Evolutionary conservation across 2,888 invertebrate species (phyloP).

Genomic region (Neoscelio sp.): DNA sequence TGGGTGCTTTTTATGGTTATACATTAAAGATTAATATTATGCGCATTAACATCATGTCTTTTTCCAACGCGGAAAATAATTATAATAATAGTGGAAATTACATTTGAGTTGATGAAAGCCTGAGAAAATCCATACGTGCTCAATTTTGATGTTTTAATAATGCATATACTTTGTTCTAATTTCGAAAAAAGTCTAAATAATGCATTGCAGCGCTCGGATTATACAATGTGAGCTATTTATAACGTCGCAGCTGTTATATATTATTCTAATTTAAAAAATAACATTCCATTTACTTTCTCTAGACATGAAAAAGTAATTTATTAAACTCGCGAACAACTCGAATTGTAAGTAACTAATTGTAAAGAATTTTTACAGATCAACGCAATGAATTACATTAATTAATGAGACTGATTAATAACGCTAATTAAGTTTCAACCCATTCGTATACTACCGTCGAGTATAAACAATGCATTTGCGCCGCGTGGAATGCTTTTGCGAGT

Average conservation of each 20-base stretch:
- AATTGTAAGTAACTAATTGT: background rate
- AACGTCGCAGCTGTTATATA: no score
- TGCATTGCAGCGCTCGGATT: background rate
- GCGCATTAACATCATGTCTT: constrained; percentile 43
- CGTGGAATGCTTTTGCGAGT: constrained; percentile 31
- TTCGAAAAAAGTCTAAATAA: no score
- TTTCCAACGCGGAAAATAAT: constrained; percentile 40
- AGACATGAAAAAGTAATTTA: constrained; percentile 2
- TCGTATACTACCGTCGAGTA: constrained; percentile 42
- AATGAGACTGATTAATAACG: constrained; percentile 31
- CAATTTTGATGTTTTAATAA: background rate
- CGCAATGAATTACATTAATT: constrained; percentile 19
- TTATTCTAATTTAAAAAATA: no score
- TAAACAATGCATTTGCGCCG: constrained; percentile 33
- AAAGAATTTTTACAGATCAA: constrained; percentile 5
- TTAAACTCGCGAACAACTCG: no score
- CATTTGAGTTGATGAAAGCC: constrained; percentile 18
- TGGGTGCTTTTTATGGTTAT: constrained; percentile 49
- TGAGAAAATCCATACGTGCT: constrained; percentile 18
- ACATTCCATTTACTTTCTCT: constrained; percentile 1
- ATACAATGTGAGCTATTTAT: no score
- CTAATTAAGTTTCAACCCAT: constrained; percentile 43
- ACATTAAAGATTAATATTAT: constrained; percentile 51
- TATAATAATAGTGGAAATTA: constrained; percentile 18
- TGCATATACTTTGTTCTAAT: no score